Conservation (phyloP, 1,140 invertebrate genomes). For the Aphidius ervi region DNA sequence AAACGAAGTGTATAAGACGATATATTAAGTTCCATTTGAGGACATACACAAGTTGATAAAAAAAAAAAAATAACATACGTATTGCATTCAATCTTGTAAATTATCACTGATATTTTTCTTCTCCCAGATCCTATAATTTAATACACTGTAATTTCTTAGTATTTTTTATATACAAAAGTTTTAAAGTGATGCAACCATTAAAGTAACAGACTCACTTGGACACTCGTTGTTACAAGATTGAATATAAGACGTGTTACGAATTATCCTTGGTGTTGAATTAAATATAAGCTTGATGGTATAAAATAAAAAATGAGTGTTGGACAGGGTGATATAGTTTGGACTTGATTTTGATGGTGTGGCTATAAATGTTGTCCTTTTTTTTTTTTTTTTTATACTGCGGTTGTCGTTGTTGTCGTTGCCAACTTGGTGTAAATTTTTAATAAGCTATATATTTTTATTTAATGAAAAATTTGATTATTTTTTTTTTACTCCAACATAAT, state of each 20-base stretch:
- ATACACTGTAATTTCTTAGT: background rate
- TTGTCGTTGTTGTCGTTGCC: too few relatives aligned
- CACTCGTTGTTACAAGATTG: constrained; percentile 27
- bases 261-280: constrained; percentile 37
- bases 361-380: too few relatives aligned
- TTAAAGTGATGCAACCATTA: too few relatives aligned
- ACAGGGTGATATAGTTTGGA: constrained; percentile 5
- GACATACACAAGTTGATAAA: too few relatives aligned
- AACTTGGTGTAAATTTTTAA: too few relatives aligned
- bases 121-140: background rate
- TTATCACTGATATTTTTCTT: constrained; percentile 6
- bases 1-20: too few relatives aligned
- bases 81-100: background rate
- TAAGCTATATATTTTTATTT: too few relatives aligned
- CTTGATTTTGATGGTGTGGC: constrained; percentile 1
- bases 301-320: background rate
- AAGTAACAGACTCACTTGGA: constrained; percentile 8
- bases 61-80: too few relatives aligned
- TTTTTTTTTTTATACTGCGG: too few relatives aligned
- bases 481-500: too few relatives aligned
- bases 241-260: constrained; percentile 31
- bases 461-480: too few relatives aligned
- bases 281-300: constrained; percentile 33
- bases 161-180: background rate
- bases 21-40: too few relatives aligned